Evolutionary conservation across 2,113 vertebrate genomes (phyloP), one percentile per base, ranked within the genome.

Genomic region (Ptyas mucosa): DNA sequence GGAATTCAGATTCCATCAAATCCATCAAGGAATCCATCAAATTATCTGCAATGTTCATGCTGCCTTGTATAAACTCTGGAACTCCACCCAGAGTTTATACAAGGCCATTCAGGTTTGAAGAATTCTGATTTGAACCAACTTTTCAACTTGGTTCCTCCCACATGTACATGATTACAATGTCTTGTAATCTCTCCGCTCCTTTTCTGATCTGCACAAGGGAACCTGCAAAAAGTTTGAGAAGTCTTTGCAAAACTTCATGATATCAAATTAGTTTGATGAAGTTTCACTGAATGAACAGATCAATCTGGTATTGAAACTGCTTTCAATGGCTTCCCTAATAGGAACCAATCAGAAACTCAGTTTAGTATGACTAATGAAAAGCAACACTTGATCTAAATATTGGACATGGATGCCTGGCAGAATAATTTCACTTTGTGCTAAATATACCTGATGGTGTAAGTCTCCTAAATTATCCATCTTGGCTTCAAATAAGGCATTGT

Each of bases 381-480:
- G 1, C 88, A 23, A 11, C 57, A 88, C 90, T 51, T 95, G 94
- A 94, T 91, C 92, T 93, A 95, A 93, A 95, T 93, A 91, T 55
- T 54, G 29, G 23, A 51, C 46, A 26, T 1, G 46, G 46, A 26
- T 54, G 87, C 20, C 8, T 53, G 87, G 49, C 85, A 21, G 90
- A 57, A 26, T 93, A 95, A 93, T 94, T 95, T 89, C 94, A 91
- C 52, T 96, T 94, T 93, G 34, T 87, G 75, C 57, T 95, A 91
- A 93, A 39, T 15, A 21, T 86, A 89, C 91, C 92, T 0, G 3
- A 92, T 94, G 90, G 64, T 93, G 55, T 88, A 95, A 95, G 91
- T 90, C 92, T 75, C 53, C 93, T 85, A 23, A 92, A 3, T 87
- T 94, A 93, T 92, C 12, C 43, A 69, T 89, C 88, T 90, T 91